Conservation (phyloP, 35 echinoderm and acorn worm genomes). For the Apostichopus parvimensis region DNA sequence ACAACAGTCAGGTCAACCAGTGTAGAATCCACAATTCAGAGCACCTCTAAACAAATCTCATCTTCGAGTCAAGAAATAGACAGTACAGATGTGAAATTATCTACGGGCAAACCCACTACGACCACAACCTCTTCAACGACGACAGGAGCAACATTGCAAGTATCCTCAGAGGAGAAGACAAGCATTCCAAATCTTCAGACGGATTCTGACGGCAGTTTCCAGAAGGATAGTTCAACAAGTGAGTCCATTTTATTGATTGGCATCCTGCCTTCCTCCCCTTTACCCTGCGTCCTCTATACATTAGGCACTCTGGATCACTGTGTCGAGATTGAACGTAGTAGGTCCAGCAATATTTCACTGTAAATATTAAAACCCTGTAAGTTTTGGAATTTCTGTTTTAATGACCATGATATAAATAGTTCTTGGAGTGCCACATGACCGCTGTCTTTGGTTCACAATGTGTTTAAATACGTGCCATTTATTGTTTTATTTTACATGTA, state of each 20-base stretch:
- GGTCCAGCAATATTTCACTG: too few species aligned
- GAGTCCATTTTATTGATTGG: too few species aligned
- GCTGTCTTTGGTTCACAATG: too few species aligned
- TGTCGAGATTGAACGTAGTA: too few species aligned
- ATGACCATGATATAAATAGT: too few species aligned
- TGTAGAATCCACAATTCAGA: neutral
- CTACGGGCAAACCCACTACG: neutral
- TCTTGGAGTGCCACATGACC: too few species aligned
- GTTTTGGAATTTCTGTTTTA: too few species aligned
- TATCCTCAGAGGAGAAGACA: neutral
- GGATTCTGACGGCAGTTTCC: neutral
- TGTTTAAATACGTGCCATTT: too few species aligned
- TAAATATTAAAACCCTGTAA: too few species aligned
- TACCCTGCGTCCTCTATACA: neutral
- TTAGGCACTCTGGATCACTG: too few species aligned
- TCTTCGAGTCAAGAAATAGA: neutral
- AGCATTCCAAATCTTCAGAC: slow-evolving; percentile 9
- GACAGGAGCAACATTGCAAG: neutral
- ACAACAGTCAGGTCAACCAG: neutral
- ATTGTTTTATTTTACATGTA: too few species aligned
- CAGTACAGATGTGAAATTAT: neutral
- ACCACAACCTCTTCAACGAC: too few species aligned
- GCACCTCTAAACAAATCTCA: neutral
- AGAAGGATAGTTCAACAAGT: neutral
- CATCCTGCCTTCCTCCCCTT: neutral